Percentiles rank a stretch among this genome's conserved stretches.
Evolutionary conservation across 2,113 vertebrate species (phyloP).

Genomic region (Periophthalmodon schlosseri): DNA sequence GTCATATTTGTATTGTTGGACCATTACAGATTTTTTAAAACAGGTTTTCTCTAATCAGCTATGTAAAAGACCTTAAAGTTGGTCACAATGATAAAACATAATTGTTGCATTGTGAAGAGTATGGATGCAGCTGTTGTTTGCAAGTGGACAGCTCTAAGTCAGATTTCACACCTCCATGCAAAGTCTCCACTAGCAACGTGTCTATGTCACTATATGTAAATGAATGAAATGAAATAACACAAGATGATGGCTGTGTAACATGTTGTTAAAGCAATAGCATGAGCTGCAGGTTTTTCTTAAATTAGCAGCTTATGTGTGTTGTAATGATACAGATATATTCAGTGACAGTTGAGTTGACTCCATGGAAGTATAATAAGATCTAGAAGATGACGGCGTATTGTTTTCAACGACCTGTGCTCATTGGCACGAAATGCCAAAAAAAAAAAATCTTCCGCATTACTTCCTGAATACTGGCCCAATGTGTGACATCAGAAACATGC

Average conservation of each 20-base stretch:
- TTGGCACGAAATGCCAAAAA: too few species aligned
- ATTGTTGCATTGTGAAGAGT: not conserved
- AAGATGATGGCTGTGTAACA: not conserved
- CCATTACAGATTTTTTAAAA: not conserved
- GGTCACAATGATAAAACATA: not conserved
- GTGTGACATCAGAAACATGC: too few species aligned
- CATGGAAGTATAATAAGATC: too few species aligned
- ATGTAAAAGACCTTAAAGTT: not conserved
- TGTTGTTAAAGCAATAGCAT: not conserved
- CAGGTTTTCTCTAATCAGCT: not conserved
- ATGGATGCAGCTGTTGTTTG: not conserved
- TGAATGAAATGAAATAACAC: not conserved
- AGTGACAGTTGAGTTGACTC: not conserved
- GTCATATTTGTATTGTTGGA: conserved; percentile 3
- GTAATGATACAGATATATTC: not conserved
- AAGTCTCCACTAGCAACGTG: not conserved
- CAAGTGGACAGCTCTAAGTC: not conserved
- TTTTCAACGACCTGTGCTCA: too few species aligned
- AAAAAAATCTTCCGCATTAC: too few species aligned
- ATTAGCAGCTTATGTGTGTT: not conserved
- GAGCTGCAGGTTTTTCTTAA: not conserved
- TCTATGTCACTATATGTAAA: not conserved
- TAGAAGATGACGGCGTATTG: too few species aligned
- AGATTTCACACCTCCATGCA: not conserved
- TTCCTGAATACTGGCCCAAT: too few species aligned